phyloP scores from a whole-genome alignment of 2,113 vertebrate genomes.

The Larimichthys polyactis region DNA sequence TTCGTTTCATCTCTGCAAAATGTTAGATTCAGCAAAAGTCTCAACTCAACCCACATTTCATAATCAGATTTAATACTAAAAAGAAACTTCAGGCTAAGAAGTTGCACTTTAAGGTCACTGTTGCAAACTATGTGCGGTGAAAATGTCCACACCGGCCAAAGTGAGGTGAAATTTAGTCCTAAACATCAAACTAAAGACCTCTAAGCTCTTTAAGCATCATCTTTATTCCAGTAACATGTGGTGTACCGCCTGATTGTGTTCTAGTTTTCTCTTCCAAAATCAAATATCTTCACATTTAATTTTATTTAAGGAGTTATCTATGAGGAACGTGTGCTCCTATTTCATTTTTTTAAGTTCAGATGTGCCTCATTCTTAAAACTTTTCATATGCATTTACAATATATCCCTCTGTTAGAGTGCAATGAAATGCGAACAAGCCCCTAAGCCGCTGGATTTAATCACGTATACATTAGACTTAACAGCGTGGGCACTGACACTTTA shows the following conservation, averaged over 20 bases:
- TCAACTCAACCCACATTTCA: slow-evolving; percentile 29
- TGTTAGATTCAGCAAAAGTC: slow-evolving; percentile 55
- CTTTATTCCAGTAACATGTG: slow-evolving; percentile 36
- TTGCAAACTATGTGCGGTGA: not conserved
- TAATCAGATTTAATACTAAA: slow-evolving; percentile 27
- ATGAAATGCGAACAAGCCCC: slow-evolving; percentile 58
- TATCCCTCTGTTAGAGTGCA: slow-evolving; percentile 23
- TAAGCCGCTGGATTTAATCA: slow-evolving; percentile 69
- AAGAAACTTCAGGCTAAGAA: slow-evolving; percentile 27
- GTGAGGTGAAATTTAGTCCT: slow-evolving; percentile 13
- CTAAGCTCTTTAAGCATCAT: slow-evolving; percentile 5
- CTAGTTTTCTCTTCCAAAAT: slow-evolving; percentile 27
- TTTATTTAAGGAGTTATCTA: slow-evolving; percentile 10
- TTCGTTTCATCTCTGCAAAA: slow-evolving; percentile 65
- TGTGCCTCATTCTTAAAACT: slow-evolving; percentile 22
- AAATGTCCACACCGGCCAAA: slow-evolving; percentile 15
- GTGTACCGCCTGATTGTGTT: slow-evolving; percentile 17
- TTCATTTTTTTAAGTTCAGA: slow-evolving; percentile 25
- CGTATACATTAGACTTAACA: slow-evolving; percentile 62
- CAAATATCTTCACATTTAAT: slow-evolving; percentile 29
- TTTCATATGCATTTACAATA: not conserved
- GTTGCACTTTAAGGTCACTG: not conserved
- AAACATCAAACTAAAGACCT: slow-evolving; percentile 28
- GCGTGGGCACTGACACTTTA: slow-evolving; percentile 61
- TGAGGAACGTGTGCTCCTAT: slow-evolving; percentile 1